Conservation (phyloP, 37 sponge, comb jelly and placozoan genomes). For the Spongilla lacustris region DNA sequence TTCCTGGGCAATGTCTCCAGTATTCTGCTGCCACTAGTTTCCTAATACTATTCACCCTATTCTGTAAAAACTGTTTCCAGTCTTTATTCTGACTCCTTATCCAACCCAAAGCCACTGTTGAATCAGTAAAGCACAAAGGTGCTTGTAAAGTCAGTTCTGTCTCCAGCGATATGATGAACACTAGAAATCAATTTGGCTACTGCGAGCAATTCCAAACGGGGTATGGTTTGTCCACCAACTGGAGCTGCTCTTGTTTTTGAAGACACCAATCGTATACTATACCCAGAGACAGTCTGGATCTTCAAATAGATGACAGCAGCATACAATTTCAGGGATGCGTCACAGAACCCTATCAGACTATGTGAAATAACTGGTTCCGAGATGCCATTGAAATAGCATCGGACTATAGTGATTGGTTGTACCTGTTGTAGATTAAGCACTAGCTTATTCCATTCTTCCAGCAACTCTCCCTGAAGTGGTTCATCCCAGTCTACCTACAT, state of each 20-base stretch:
- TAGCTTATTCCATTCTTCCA: conserved; percentile 14
- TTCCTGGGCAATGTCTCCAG: conserved; percentile 12
- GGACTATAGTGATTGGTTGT: not conserved
- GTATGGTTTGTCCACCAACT: conserved; percentile 6
- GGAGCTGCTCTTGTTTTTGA: conserved; percentile 23
- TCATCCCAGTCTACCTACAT: conserved; percentile 24
- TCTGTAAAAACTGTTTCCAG: not conserved
- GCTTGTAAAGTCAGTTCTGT: not conserved
- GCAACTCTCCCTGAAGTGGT: not conserved
- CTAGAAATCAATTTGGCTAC: too few relatives aligned
- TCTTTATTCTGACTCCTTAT: not conserved
- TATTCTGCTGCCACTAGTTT: not conserved
- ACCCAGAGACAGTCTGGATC: not conserved
- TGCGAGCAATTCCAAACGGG: not conserved
- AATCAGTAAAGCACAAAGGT: not conserved
- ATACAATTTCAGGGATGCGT: not conserved
- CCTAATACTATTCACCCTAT: not conserved
- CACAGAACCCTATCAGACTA: conserved; percentile 16
- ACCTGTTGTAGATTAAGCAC: not conserved
- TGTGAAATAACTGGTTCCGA: not conserved
- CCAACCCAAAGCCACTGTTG: not conserved
- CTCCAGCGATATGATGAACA: not conserved
- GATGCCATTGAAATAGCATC: not conserved
- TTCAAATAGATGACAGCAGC: not conserved
- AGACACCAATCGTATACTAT: not conserved